Evolutionary conservation across 2,797 vertebrate species (phyloP), one percentile per base, ranked within the genome.

Genomic region (Acrossocheilus fasciatus): DNA sequence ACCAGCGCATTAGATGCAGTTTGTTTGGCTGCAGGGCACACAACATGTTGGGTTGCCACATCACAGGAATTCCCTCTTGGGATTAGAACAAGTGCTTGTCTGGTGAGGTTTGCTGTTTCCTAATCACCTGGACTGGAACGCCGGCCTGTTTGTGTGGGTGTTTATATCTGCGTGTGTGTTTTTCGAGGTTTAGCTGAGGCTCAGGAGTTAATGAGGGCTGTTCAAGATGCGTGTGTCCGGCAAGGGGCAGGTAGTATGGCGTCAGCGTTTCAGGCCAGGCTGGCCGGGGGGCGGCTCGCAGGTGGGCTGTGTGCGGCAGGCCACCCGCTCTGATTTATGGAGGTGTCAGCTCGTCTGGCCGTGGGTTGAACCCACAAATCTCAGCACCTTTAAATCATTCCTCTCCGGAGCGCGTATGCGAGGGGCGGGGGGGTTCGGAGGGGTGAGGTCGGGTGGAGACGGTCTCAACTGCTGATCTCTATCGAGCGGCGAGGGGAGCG

Each of bases 351-450:
- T 86, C 75, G 89, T 93, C 91, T 93, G 91, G 91, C 91, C 92
- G 88, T 90, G 89, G 90, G 89, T 93, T 94, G 93, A 94, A 94
- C 92, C 92, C 91, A 92, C 91, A 93, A 93, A 91, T 94, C 91
- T 91, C 89, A 88, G 88, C 89, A 91, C 92, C 92, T 93, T 94
- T 93, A 93, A 94, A 95, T 94, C 93, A 94, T 93, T 92, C 89
- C 85, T 75, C 82, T 84, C 72, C 83, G 50, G 84, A 85, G 83
- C 74, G 86, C 41, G 87, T 66, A 87, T 87, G 90, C 72, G 70
- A 79, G 59, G 81, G 59, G 62, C 57, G 15, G 59, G 57, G 70
- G 77, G 64, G 39, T 17, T 34, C 6, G 30, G 26, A 50, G 54
- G 47, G 88, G 64, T 50, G 79, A 82, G 82, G 84, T 81, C 80